Conservation (phyloP, 2,888 invertebrate genomes). For the Tipula lateralis region DNA sequence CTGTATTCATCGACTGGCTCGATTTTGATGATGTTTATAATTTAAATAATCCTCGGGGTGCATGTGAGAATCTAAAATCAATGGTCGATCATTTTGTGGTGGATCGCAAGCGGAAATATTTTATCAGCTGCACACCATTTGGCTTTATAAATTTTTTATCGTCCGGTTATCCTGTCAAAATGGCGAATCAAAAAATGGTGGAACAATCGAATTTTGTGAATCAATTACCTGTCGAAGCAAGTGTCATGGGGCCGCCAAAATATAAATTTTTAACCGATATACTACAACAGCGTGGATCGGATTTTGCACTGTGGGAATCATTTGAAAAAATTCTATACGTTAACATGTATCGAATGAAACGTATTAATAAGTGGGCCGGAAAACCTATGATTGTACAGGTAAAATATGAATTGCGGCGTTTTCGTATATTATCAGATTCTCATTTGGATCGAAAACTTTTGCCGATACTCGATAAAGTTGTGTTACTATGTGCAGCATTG, state of each 20-base stretch:
- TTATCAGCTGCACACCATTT: neutral
- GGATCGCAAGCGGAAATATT: neutral
- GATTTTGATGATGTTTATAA: neutral
- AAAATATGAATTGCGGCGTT: neutral
- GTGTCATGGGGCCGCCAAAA: neutral
- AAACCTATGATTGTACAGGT: neutral
- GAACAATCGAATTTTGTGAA: neutral
- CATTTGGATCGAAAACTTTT: neutral
- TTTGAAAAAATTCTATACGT: neutral
- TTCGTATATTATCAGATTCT: neutral
- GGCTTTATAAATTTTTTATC: neutral
- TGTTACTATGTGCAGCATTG: neutral
- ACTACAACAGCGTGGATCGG: neutral
- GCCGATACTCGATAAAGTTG: neutral
- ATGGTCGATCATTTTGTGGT: neutral
- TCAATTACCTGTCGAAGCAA: neutral
- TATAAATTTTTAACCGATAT: neutral
- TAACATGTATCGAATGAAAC: neutral
- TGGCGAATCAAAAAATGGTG: neutral
- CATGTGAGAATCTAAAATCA: neutral
- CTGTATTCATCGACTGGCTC: neutral
- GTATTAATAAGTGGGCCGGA: neutral
- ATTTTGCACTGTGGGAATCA: neutral
- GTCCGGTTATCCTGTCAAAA: neutral
- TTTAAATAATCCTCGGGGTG: neutral